Evolutionary conservation across 2,888 invertebrate genomes (phyloP).

Genomic region (Miltochrista miniata): DNA sequence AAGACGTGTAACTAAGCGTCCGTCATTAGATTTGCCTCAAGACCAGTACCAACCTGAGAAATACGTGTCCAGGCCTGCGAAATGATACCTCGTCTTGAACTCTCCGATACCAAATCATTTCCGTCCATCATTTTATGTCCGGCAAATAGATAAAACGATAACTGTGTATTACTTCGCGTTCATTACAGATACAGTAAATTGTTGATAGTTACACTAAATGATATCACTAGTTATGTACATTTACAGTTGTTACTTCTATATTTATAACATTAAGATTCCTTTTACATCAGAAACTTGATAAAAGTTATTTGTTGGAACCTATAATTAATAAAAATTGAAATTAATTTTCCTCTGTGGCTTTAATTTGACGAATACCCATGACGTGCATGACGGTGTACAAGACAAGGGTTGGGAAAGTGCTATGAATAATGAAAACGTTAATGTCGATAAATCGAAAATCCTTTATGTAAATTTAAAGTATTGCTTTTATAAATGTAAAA

Average conservation of each 20-base stretch:
- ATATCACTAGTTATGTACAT: constrained; percentile 29
- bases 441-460: neutral
- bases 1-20: too few relatives aligned
- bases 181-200: constrained; percentile 41
- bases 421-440: neutral
- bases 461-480: neutral
- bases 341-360: constrained; percentile 22
- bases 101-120: constrained; percentile 86
- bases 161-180: constrained; percentile 37
- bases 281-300: constrained; percentile 25
- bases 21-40: too few relatives aligned
- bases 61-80: constrained; percentile 87
- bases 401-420: constrained; percentile 15
- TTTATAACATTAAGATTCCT: constrained; percentile 12
- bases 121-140: constrained; percentile 85
- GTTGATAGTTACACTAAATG: constrained; percentile 31
- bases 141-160: constrained; percentile 36
- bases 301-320: constrained; percentile 17
- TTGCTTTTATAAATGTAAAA: too few relatives aligned
- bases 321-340: constrained; percentile 22
- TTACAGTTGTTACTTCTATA: constrained; percentile 24
- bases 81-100: constrained; percentile 84
- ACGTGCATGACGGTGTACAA: neutral
- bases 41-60: constrained; percentile 81
- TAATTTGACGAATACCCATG: neutral